Evolutionary conservation across 2,888 invertebrate species (phyloP).

Genomic region (Schrankia costaestrigalis): DNA sequence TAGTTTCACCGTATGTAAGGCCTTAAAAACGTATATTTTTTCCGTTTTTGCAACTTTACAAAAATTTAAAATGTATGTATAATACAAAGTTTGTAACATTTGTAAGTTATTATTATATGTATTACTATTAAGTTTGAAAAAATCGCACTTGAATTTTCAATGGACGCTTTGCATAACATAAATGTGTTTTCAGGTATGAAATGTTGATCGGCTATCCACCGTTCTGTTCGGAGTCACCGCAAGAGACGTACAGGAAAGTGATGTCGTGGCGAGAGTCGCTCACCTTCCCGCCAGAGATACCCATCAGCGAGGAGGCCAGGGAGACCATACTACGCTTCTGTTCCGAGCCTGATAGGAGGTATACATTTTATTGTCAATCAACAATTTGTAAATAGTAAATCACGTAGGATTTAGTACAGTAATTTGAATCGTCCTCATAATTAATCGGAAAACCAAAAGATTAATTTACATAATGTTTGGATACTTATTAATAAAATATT

Average conservation of each 20-base stretch:
- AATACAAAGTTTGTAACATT: no score
- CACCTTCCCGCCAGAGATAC: slow-evolving; percentile 99
- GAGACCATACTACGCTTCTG: slow-evolving; percentile 98
- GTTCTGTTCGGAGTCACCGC: slow-evolving; percentile 99
- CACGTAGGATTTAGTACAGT: no score
- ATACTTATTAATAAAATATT: no score
- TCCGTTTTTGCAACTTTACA: no score
- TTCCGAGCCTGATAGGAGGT: slow-evolving; percentile 96
- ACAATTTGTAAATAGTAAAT: no score
- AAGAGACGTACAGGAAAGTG: slow-evolving; percentile 95
- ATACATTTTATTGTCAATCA: slow-evolving; percentile 52
- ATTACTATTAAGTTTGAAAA: no score
- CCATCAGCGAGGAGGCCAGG: slow-evolving; percentile 98
- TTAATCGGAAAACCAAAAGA: no score
- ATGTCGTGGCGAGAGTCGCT: slow-evolving; percentile 99
- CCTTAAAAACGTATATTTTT: no score
- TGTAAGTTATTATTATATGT: no score
- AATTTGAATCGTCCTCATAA: not conserved
- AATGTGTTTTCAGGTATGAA: slow-evolving; percentile 84
- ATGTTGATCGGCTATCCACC: slow-evolving; percentile 99
- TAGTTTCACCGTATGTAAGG: no score
- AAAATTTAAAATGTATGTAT: no score
- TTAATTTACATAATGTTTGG: no score
- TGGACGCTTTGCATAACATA: not conserved
- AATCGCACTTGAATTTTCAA: not conserved